A percentile compares a stretch with the other conserved stretches of the same genome.
Conservation (phyloP, 64 coral and sea anemone genomes). For the Anthopleura sola region DNA sequence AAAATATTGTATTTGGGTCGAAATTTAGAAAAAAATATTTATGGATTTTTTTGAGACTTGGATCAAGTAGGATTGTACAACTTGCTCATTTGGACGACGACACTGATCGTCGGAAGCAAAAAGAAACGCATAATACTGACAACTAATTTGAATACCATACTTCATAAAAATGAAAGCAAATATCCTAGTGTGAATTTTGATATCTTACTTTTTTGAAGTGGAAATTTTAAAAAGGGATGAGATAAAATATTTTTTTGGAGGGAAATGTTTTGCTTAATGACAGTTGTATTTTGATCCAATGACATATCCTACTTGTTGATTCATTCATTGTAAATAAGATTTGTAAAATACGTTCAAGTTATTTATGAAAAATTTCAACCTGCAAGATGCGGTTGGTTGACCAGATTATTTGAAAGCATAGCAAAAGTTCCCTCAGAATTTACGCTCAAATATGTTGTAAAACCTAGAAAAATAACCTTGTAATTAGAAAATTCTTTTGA, state of each 20-base stretch:
- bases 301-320: not conserved
- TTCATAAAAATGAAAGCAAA: not conserved
- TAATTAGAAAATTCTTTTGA: not conserved
- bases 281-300: not conserved
- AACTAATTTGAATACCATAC: not conserved
- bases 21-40: not conserved
- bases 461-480: not conserved
- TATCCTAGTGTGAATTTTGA: not conserved
- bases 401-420: not conserved
- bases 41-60: not conserved
- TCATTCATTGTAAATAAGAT: slow-evolving; percentile 31
- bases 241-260: too few relatives aligned
- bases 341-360: slow-evolving; percentile 28
- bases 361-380: not conserved
- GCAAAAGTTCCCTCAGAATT: not conserved
- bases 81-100: not conserved
- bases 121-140: not conserved
- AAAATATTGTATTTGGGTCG: not conserved
- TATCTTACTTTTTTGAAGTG: not conserved
- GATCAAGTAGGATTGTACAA: not conserved
- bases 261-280: not conserved
- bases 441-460: not conserved
- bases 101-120: not conserved
- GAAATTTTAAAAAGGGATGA: not conserved
- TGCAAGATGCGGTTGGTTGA: not conserved